phyloP scores from a whole-genome alignment of 2,113 vertebrate genomes.

The Meleagris gallopavo region DNA sequence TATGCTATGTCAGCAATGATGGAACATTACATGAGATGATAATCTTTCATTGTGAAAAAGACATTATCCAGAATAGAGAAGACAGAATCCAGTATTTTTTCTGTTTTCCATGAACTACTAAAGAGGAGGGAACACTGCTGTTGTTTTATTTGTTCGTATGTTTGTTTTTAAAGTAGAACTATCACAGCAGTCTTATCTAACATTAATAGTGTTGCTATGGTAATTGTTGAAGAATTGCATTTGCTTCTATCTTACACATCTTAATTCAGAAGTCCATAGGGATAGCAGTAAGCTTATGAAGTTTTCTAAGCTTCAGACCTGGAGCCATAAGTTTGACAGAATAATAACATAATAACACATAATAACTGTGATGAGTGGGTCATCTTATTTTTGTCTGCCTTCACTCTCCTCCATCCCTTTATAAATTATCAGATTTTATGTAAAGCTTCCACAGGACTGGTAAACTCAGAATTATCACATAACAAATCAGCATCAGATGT shows the following conservation, averaged over 20 bases:
- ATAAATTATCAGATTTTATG: neutral
- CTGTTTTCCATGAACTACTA: neutral
- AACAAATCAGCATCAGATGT: neutral
- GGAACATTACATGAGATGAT: neutral
- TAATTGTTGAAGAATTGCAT: neutral
- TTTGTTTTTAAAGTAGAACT: neutral
- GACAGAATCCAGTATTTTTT: neutral
- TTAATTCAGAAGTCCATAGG: neutral
- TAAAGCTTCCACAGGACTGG: neutral
- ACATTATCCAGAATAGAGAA: neutral
- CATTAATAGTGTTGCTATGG: slow-evolving; percentile 11
- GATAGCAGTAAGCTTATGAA: neutral
- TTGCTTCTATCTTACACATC: neutral
- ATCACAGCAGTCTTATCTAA: neutral
- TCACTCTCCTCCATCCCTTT: neutral
- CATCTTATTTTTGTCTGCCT: neutral
- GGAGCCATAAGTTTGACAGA: neutral
- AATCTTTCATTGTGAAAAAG: neutral
- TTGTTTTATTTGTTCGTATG: neutral
- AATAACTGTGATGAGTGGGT: neutral
- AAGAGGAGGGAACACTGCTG: neutral
- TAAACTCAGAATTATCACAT: neutral
- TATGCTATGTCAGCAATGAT: neutral
- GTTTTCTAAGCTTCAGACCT: neutral
- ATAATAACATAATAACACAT: neutral